Base-by-base conservation (phyloP, 2,113 vertebrate species). In the Galeopterus variegatus region DNA sequence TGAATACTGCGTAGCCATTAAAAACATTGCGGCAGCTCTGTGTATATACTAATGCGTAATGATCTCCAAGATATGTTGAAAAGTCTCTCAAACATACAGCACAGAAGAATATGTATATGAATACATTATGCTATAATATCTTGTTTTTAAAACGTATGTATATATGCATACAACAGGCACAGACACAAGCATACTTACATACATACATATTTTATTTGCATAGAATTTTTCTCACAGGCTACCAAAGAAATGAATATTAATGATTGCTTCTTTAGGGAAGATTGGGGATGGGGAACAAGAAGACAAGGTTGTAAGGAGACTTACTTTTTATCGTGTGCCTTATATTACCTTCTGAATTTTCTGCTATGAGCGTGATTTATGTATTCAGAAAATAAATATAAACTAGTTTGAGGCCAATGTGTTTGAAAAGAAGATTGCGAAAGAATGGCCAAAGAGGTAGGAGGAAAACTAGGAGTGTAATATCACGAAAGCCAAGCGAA, bases 281-380 rank as follows among this genome's bases (percentile, higher is more conserved):
- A 62, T 77, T 41, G 58, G 23, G 24, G 1, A 2, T 64, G 19
- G 11, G 8, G 12, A 56, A 56, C 31, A 18, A 67, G 41, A 33
- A 0, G 3, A 1, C 4, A 15, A 15, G 13, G 4, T 28, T 95
- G 17, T 72, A 82, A 58, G 41, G 10, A 90, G n/a, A 82, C 58
- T 85, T 62, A 4, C 1, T 82, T 69, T 92, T 91, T 88, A 23
- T 81, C 81, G 3, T 91, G 23, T 90, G 64, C 33, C 56, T 92
- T 88, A n/a, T 75, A 48, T 92, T 45, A 73, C 54, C 36, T 91
- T 88, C 73, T 93, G 90, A 60, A 86, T 82, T 91, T 88, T 96
- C 56, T 89, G 52, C 36, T 52, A 5, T 64, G 54, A 64, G 21
- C 15, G 5, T 94, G 48, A 54, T 79, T 82, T 88, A 24, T 4